Conservation (phyloP, 2,113 vertebrate species). For the Mystacornis crossleyi region DNA sequence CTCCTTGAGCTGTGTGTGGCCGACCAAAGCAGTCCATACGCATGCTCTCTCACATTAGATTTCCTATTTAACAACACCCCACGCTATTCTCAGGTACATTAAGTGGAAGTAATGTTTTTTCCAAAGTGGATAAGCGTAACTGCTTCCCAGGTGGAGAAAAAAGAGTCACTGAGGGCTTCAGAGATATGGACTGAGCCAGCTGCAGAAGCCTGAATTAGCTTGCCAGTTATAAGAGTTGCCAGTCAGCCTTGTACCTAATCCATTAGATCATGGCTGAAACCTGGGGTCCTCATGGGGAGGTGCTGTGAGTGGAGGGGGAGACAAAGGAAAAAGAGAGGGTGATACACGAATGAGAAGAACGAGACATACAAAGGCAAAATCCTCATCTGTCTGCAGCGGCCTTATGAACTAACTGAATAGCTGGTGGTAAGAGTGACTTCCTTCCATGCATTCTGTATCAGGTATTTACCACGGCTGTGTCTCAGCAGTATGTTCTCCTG, state of each 20-base stretch:
- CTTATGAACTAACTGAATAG: not conserved
- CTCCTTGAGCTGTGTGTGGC: not conserved
- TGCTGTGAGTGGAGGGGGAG: not conserved
- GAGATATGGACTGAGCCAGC: not conserved
- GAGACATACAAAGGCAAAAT: not conserved
- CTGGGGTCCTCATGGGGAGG: fast-evolving
- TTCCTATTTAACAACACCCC: not conserved
- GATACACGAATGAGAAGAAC: not conserved
- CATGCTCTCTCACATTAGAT: not conserved
- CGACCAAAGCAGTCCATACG: not conserved
- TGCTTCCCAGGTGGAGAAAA: not conserved
- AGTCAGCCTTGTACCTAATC: not conserved
- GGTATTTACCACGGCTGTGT: not conserved
- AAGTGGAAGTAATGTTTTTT: not conserved
- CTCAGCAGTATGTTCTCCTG: not conserved
- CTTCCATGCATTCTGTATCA: not conserved
- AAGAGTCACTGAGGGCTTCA: not conserved
- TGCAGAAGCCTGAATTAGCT: not conserved
- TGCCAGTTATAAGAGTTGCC: not conserved
- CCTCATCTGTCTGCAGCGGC: not conserved
- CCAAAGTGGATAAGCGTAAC: not conserved
- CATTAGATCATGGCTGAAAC: not conserved
- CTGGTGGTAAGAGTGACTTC: not conserved
- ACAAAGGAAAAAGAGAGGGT: not conserved
- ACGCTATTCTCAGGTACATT: not conserved